Evolutionary conservation across 2,888 invertebrate species (phyloP).

Genomic region (Uloborus plumipes): DNA sequence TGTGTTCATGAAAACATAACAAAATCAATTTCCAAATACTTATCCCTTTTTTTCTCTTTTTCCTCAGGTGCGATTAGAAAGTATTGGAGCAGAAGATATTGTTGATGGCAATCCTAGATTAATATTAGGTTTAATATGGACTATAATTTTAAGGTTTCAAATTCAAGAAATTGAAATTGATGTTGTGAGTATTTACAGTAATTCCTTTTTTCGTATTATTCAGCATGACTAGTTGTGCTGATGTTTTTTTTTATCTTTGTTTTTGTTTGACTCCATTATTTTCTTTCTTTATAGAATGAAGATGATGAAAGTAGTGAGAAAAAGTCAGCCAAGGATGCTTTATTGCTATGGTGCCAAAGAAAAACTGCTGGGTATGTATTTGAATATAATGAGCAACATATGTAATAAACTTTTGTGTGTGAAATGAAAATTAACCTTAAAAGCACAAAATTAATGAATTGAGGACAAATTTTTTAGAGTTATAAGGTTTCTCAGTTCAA

Average conservation of each 20-base stretch:
- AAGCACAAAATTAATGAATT: no score
- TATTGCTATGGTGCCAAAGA: conserved; percentile 97
- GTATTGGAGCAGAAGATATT: conserved; percentile 98
- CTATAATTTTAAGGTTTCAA: conserved; percentile 98
- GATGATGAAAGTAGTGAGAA: conserved; percentile 97
- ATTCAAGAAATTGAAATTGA: conserved; percentile 99
- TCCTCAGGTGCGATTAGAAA: conserved; percentile 90
- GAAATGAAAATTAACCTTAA: no score
- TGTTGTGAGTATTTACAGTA: conserved; percentile 78
- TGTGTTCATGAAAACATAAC: no score
- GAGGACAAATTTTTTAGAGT: no score
- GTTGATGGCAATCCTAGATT: conserved; percentile 97
- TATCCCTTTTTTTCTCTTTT: background rate
- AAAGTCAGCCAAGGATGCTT: conserved; percentile 98
- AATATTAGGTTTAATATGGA: conserved; percentile 98
- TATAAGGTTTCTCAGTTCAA: no score
- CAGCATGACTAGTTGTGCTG: background rate
- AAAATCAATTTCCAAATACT: no score
- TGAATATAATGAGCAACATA: background rate
- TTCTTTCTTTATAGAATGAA: conserved; percentile 80
- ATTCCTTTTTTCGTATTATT: background rate
- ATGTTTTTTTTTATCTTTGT: background rate
- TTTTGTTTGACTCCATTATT: background rate
- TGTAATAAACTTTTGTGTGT: no score
- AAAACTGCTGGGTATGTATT: conserved; percentile 89